A percentile compares a stretch with the other conserved stretches of the same genome.
Evolutionary conservation across 2,797 vertebrate species (phyloP).

Genomic region (Nyctalus aviator): DNA sequence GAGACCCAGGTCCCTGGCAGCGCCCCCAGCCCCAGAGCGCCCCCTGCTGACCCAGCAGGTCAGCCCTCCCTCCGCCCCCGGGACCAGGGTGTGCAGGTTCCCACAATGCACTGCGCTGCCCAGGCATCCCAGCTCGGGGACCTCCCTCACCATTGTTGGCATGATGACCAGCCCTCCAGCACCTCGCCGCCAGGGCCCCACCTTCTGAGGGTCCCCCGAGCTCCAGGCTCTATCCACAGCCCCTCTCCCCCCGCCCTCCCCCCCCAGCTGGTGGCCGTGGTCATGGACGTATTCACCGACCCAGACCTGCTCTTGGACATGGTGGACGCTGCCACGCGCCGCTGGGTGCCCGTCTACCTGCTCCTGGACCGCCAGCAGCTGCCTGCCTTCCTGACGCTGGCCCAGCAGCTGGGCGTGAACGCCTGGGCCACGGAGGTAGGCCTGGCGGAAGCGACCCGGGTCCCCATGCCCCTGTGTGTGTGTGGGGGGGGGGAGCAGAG

Average conservation of each 20-base stretch:
- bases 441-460: background rate
- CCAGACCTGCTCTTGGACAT: conserved; percentile 91
- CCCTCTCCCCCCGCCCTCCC: background rate
- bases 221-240: too few relatives aligned
- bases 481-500: fast-evolving
- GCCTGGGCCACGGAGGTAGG: conserved; percentile 87
- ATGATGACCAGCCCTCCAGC: too few relatives aligned
- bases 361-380: conserved; percentile 88
- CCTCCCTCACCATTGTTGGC: fast-evolving
- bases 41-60: background rate
- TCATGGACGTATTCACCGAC: conserved; percentile 93
- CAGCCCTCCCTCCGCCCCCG: too few relatives aligned
- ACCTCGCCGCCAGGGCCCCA: too few relatives aligned
- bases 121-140: background rate
- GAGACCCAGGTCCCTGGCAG: background rate
- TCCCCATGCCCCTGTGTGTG: too few relatives aligned
- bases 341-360: conserved; percentile 91
- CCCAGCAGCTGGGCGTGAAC: conserved; percentile 87
- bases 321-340: conserved; percentile 86
- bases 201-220: background rate
- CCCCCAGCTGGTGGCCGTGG: conserved; percentile 92
- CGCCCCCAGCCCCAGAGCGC: too few relatives aligned
- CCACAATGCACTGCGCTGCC: background rate
- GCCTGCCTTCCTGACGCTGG: conserved; percentile 81
- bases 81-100: background rate